These are phyloP conservation scores for Riptortus pedestris DNA, from an alignment of 1,140 invertebrate species.

Conservation along the genomic window DNA sequence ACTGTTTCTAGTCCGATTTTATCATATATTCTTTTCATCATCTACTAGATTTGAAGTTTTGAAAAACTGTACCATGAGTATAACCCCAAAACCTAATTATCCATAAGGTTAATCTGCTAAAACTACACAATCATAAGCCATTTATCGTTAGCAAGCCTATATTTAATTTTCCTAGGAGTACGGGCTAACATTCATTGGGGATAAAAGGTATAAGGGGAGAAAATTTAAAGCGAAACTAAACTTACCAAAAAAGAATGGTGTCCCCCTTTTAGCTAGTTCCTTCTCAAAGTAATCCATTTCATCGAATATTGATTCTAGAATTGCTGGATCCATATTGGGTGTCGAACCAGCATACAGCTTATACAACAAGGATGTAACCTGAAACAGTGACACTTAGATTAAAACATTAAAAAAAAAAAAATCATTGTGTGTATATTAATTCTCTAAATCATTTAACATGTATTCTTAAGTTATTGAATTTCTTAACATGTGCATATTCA, in stretches of 20 bases:
- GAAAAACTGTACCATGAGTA: too few species aligned
- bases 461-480: neutral
- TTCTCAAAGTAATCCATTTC: constrained; percentile 54
- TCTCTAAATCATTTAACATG: neutral
- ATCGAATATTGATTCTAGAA: constrained; percentile 40
- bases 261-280: constrained; percentile 51
- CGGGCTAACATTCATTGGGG: too few species aligned
- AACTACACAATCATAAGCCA: too few species aligned
- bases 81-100: too few species aligned
- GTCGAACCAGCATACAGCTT: constrained; percentile 26
- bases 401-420: constrained; percentile 14
- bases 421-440: neutral
- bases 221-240: too few species aligned
- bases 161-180: too few species aligned
- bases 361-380: constrained; percentile 30
- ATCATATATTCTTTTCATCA: too few species aligned
- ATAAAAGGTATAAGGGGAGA: too few species aligned
- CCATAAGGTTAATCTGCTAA: too few species aligned
- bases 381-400: neutral
- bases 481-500: neutral
- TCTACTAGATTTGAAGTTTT: too few species aligned
- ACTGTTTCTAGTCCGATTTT: too few species aligned
- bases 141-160: too few species aligned
- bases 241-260: constrained; percentile 54
- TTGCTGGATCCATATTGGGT: constrained; percentile 29